These are phyloP conservation scores for Fulica atra DNA, from an alignment of 2,113 vertebrate genomes.

Conservation along the genomic window DNA sequence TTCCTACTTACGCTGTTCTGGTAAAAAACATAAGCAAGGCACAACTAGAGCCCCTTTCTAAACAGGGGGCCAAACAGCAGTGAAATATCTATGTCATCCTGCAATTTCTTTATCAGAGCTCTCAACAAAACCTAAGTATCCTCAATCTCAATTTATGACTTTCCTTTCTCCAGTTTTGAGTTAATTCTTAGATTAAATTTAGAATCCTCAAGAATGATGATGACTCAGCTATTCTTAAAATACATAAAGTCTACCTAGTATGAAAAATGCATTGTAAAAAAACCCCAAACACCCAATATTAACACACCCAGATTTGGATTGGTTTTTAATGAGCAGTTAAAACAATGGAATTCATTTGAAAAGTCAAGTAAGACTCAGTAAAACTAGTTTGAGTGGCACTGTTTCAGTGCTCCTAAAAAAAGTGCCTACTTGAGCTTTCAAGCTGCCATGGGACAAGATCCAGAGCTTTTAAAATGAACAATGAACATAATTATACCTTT, in stretches of 20 bases:
- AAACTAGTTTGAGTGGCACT: not conserved
- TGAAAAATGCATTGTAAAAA: not conserved
- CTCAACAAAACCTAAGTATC: not conserved
- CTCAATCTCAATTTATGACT: not conserved
- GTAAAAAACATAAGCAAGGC: not conserved
- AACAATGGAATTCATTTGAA: not conserved
- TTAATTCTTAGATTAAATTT: not conserved
- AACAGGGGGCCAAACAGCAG: not conserved
- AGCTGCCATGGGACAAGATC: not conserved
- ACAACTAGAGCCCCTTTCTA: not conserved
- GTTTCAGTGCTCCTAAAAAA: not conserved
- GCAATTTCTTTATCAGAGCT: not conserved
- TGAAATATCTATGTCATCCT: fast-evolving
- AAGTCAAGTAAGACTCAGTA: not conserved
- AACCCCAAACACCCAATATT: fast-evolving
- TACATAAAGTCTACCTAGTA: not conserved
- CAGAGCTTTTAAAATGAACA: not conserved
- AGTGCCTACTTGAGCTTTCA: not conserved
- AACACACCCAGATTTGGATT: not conserved
- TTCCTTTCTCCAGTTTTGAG: not conserved
- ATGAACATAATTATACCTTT: not conserved
- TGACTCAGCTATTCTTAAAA: not conserved
- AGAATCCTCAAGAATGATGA: not conserved
- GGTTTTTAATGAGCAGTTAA: not conserved
- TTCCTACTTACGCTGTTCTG: not conserved